Percentiles rank a stretch among this genome's conserved stretches.
These are phyloP conservation scores for Protodeltote pygarga DNA, from an alignment of 2,888 invertebrate species.

Conservation along the genomic window DNA sequence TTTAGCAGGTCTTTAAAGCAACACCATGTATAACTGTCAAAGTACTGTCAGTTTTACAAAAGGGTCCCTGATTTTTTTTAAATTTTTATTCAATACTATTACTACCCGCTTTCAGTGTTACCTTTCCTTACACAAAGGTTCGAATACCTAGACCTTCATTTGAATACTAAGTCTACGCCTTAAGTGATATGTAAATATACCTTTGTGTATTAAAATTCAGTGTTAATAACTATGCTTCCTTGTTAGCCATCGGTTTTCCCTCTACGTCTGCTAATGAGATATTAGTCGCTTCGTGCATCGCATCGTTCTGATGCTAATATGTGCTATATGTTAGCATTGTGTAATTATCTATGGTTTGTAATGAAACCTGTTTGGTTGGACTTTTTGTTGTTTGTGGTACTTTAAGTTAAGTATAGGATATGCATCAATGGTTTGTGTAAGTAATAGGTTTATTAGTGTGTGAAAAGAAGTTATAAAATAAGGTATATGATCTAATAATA, in stretches of 20 bases:
- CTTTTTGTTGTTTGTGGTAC: not conserved
- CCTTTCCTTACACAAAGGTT: constrained; percentile 19
- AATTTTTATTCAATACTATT: not conserved
- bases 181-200: constrained; percentile 52
- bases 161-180: constrained; percentile 54
- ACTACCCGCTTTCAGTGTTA: constrained; percentile 18
- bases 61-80: too few relatives aligned
- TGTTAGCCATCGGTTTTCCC: constrained; percentile 27
- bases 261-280: constrained; percentile 33
- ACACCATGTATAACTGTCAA: too few relatives aligned
- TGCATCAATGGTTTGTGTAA: too few relatives aligned
- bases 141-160: constrained; percentile 36
- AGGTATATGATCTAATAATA: too few relatives aligned
- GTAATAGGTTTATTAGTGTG: too few relatives aligned
- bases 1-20: too few relatives aligned
- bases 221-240: constrained; percentile 48
- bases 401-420: too few relatives aligned
- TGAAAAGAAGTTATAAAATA: too few relatives aligned
- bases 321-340: constrained; percentile 1
- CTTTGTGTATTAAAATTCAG: constrained; percentile 42
- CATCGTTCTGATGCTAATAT: constrained; percentile 28
- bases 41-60: too few relatives aligned
- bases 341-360: constrained; percentile 16
- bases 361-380: constrained; percentile 12
- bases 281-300: constrained; percentile 35